Base-by-base conservation (phyloP, 1,140 invertebrate species). In the Luehdorfia chinensis region DNA sequence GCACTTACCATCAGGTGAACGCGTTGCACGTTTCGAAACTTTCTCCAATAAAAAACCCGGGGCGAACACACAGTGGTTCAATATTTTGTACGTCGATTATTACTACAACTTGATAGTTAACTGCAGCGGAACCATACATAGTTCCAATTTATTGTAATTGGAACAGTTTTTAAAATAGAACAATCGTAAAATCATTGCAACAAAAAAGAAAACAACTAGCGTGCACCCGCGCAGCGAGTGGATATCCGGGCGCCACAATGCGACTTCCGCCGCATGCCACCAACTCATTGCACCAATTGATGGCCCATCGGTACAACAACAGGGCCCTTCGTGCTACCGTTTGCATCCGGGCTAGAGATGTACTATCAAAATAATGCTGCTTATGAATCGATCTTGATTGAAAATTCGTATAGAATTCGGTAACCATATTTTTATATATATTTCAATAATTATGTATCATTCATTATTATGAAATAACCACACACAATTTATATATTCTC, bases 231-330 rank as follows among this genome's bases (percentile, higher is more conserved):
- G 19, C 19, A n/a, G n/a, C 7, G 16, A 39, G 36, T 60, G 59
- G 52, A 63, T 67, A 64, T 79, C 75, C 75, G 75, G 73, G 60
- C 57, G 58, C 46, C 45, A 63, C 64, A 62, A 66, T 63, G 52
- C 53, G 34, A 58, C 59, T 59, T 73, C 66, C 66, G 64, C 55
- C 43, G 45, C n/a, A n/a, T n/a, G n/a, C 32, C 36, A 27, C 25
- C 25, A 8, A 8, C 25, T 27, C 25, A 39, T 34, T 47, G 37
- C 32, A 46, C 34, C 48, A 59, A 63, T 63, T 64, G 64, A 59
- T 47, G 47, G 34, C 60, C 52, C 47, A 64, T 63, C 55, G 65
- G n/a, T n/a, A n/a, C n/a, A n/a, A n/a, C n/a, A n/a, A n/a, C n/a
- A n/a, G n/a, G n/a, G 61, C 67, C 55, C 66, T 50, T 41, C 56